Evolutionary conservation across 2,888 invertebrate genomes (phyloP), one percentile per base, ranked within the genome.

Genomic region (Prosapia bicincta): DNA sequence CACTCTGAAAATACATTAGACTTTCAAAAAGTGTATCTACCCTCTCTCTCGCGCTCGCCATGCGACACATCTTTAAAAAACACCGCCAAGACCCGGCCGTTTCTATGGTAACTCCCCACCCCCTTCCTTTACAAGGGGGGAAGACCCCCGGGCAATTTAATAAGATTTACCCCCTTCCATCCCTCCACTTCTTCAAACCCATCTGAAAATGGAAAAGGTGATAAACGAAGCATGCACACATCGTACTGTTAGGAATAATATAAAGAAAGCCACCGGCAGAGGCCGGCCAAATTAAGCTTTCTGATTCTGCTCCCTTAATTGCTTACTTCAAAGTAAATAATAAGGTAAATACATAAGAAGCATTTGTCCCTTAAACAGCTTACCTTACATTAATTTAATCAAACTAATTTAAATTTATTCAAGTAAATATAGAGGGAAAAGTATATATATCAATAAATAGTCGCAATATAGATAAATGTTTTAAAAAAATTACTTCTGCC

Each of bases 121-220:
- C 68, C 77, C 54, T 73, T 72, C 71, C 78, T 73, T 28, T 77
- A 24, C 72, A 65, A 26, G 54, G 71, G 65, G 71, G 66, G 75
- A 71, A 38, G 71, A 71, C 71, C 75, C 75, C 75, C 75, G 75
- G 75, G 75, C 75, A 75, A 77, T 81, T 80, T 80, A 80, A 79
- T 80, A 77, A 79, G 79, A 79, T 79, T 79, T 79, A 74, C 79
- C 78, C 78, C 72, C 77, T 73, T 72, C 76, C 76, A 73, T 72
- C 69, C 75, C 74, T 71, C 78, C 78, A 71, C 74, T 73, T 69
- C 76, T 69, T 68, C 71, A 76, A 73, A 75, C 76, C 76, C 79
- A 79, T 79, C 79, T 78, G 78, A 79, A 78, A 79, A 79, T 79
- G 79, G 78, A 77, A 76, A 79, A 79, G 79, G 79, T 79, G 79